Evolutionary conservation across 2,888 invertebrate species (phyloP).

Genomic region (Plutella xylostella): DNA sequence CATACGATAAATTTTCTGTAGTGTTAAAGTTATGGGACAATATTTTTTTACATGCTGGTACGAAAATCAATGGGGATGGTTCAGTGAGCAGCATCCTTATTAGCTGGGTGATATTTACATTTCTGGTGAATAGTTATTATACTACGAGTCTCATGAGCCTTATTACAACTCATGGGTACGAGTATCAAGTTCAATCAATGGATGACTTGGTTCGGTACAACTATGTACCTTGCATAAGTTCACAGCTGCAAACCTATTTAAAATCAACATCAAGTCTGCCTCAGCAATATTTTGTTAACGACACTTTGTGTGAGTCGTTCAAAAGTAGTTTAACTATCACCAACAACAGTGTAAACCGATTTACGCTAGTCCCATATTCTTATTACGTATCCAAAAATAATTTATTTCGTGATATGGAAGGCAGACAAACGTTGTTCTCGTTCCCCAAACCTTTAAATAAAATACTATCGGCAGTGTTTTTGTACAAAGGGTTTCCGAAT

Average conservation of each 20-base stretch:
- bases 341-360: conserved; percentile 24
- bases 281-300: no score
- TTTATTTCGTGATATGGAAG: conserved; percentile 25
- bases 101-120: conserved; percentile 14
- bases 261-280: not conserved
- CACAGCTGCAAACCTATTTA: conserved; percentile 18
- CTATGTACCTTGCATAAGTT: conserved; percentile 33
- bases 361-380: conserved; percentile 25
- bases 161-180: conserved; percentile 25
- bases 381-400: conserved; percentile 27
- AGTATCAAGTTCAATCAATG: conserved; percentile 30
- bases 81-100: not conserved
- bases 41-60: conserved; percentile 25
- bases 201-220: conserved; percentile 22
- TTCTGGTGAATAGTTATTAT: conserved; percentile 30
- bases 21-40: conserved; percentile 27
- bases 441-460: conserved; percentile 27
- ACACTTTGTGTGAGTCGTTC: no score
- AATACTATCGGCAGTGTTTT: conserved; percentile 32
- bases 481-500: conserved; percentile 43
- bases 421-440: conserved; percentile 19
- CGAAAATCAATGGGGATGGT: conserved; percentile 16
- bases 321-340: conserved; percentile 19
- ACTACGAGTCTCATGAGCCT: conserved; percentile 32
- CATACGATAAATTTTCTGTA: conserved; percentile 22